phyloP scores from a whole-genome alignment of 2,797 vertebrate species.

The Dicrostonyx torquatus region DNA sequence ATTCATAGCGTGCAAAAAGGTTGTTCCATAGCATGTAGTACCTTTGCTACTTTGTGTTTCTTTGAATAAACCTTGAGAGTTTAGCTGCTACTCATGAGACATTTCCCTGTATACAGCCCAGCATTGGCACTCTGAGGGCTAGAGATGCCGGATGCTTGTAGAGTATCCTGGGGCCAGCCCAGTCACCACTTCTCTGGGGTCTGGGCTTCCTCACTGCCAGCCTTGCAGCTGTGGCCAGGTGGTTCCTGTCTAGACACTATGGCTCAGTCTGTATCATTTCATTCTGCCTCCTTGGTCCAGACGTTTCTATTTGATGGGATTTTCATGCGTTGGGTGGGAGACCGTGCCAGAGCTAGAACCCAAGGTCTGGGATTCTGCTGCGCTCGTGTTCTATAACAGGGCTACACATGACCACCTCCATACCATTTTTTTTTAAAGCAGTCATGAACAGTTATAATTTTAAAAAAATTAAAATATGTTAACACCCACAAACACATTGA shows the following conservation, averaged over 20 bases:
- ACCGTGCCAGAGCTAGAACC: background rate
- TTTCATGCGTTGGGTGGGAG: background rate
- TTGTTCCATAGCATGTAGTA: no score
- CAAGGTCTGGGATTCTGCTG: background rate
- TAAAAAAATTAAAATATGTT: background rate
- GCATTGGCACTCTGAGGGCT: background rate
- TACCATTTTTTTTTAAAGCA: background rate
- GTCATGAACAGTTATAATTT: background rate
- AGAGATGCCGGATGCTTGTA: background rate
- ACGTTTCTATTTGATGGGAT: constrained; percentile 8
- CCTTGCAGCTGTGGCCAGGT: constrained; percentile 1
- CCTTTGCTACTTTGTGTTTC: background rate
- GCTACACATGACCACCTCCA: background rate
- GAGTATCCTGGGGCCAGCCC: background rate
- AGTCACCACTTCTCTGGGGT: background rate
- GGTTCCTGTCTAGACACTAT: constrained; percentile 55
- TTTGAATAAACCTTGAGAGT: background rate
- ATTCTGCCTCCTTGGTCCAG: background rate
- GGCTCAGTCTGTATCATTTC: background rate
- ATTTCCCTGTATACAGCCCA: background rate
- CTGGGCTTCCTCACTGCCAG: background rate
- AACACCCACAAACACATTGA: background rate
- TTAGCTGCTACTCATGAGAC: background rate
- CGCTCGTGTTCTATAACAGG: no score
- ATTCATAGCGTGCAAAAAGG: no score